phyloP scores from a whole-genome alignment of 1,140 invertebrate genomes.

The Theocolax elegans region DNA sequence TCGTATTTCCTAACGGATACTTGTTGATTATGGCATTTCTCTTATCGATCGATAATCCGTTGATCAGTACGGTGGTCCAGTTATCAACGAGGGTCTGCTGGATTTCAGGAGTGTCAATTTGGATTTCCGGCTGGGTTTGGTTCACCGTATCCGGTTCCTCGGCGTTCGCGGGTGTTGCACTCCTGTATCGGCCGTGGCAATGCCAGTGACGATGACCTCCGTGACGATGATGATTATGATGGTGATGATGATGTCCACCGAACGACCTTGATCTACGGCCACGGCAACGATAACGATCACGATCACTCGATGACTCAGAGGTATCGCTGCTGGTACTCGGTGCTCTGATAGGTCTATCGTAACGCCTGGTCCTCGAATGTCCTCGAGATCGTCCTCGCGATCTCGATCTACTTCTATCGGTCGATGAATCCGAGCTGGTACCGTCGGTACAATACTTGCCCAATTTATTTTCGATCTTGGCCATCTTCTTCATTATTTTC shows the following conservation, averaged over 20 bases:
- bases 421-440: not conserved
- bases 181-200: not conserved
- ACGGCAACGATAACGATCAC: not conserved
- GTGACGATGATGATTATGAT: not conserved
- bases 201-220: not conserved
- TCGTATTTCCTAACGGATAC: not conserved
- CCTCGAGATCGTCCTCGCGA: no score
- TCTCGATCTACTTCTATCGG: not conserved
- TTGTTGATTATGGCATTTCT: not conserved
- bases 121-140: not conserved
- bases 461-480: slow-evolving; percentile 25
- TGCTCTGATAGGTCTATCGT: no score
- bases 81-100: not conserved
- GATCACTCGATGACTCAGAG: no score
- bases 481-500: slow-evolving; percentile 10
- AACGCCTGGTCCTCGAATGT: not conserved
- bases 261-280: slow-evolving; percentile 12
- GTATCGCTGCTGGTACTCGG: no score
- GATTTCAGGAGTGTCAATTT: not conserved
- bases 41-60: not conserved
- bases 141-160: not conserved
- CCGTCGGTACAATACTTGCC: not conserved
- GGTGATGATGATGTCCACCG: not conserved
- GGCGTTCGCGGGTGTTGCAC: no score
- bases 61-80: not conserved